These are phyloP conservation scores for Zoanthus gigantus DNA, from an alignment of 92 coral and sea anemone genomes.

Conservation along the genomic window DNA sequence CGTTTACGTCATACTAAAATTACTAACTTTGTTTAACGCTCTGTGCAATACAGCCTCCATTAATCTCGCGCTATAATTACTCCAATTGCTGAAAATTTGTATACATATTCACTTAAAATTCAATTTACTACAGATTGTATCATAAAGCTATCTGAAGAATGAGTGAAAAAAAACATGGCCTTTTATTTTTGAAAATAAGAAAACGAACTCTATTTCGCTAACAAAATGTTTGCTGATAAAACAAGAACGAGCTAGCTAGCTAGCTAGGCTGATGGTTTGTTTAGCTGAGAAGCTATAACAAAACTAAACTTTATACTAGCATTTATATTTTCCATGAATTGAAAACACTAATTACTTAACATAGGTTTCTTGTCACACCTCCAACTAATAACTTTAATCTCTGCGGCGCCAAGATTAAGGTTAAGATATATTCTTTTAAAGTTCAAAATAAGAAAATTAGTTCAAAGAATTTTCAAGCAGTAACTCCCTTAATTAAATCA, in stretches of 20 bases:
- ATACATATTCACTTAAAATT: slow-evolving; percentile 84
- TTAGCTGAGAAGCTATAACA: slow-evolving; percentile 2
- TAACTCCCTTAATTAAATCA: neutral
- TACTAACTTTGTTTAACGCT: slow-evolving; percentile 68
- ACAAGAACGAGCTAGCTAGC: too few relatives aligned
- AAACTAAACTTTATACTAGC: slow-evolving; percentile 23
- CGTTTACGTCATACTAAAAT: slow-evolving; percentile 73
- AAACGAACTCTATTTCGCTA: neutral
- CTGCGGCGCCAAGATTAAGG: slow-evolving; percentile 20
- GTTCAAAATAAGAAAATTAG: neutral
- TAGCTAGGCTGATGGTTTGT: too few relatives aligned
- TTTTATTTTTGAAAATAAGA: neutral
- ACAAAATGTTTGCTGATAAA: neutral
- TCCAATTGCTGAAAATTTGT: slow-evolving; percentile 72
- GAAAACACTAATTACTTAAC: slow-evolving; percentile 49
- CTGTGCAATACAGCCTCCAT: slow-evolving; percentile 73
- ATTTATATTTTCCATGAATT: slow-evolving; percentile 26
- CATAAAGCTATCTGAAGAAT: neutral
- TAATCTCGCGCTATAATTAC: slow-evolving; percentile 76
- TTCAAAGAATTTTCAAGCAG: neutral
- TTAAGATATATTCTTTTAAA: slow-evolving; percentile 14
- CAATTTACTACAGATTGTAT: slow-evolving; percentile 58
- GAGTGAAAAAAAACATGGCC: neutral
- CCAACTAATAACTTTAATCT: slow-evolving; percentile 48
- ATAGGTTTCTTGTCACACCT: slow-evolving; percentile 42